Conservation (phyloP, 2,888 invertebrate genomes). For the Tetranychus truncatus region DNA sequence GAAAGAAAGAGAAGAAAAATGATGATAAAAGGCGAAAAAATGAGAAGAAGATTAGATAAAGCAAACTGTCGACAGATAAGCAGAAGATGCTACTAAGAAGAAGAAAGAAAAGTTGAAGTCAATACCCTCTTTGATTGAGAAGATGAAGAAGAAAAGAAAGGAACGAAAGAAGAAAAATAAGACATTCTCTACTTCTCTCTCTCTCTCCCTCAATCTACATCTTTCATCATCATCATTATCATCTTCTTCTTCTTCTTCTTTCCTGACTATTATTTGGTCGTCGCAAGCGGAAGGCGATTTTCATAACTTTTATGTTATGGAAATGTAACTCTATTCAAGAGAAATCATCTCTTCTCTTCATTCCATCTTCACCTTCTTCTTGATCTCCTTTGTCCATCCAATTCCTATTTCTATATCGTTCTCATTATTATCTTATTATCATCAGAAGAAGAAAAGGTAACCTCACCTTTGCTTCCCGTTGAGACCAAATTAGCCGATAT, state of each 20-base stretch:
- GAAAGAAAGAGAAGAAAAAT: not conserved
- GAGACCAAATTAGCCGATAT: not conserved
- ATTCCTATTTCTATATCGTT: not conserved
- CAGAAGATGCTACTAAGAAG: not conserved
- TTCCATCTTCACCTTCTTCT: not conserved
- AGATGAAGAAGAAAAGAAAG: not conserved
- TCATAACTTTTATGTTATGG: not conserved
- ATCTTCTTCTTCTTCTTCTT: not conserved
- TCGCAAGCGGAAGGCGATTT: not conserved
- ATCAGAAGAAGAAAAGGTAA: too few relatives aligned
- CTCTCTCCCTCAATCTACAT: slow-evolving; percentile 6
- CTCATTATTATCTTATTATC: not conserved
- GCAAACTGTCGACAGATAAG: not conserved
- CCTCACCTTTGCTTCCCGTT: not conserved
- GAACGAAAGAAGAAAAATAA: too few relatives aligned
- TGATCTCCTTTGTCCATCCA: not conserved
- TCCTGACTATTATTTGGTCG: not conserved
- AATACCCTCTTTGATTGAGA: not conserved
- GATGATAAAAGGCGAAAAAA: not conserved
- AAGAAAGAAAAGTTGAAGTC: not conserved
- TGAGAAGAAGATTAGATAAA: not conserved
- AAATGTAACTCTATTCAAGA: slow-evolving; percentile 6
- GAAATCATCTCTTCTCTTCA: not conserved
- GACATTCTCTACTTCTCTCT: not conserved
- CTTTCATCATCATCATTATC: not conserved